Conservation (phyloP, 2,113 vertebrate species). For the Eclectus roratus region DNA sequence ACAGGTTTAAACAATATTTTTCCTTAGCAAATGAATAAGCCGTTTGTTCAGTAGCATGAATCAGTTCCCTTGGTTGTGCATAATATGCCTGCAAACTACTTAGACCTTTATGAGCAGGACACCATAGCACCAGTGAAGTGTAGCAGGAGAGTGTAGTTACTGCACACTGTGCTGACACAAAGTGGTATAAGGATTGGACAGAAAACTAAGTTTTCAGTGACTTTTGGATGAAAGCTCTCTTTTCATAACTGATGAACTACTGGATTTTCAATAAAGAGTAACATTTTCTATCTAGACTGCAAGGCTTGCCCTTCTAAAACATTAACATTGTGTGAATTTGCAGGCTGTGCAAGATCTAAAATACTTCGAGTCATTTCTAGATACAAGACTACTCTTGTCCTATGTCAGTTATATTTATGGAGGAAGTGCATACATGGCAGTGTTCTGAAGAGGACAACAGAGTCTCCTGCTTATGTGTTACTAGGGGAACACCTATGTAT, state of each 20-base stretch:
- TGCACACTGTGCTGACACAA: not conserved
- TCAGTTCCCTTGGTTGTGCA: not conserved
- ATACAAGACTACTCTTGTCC: not conserved
- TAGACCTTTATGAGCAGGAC: not conserved
- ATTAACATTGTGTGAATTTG: not conserved
- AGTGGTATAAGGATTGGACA: not conserved
- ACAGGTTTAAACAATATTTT: not conserved
- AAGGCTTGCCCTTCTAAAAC: not conserved
- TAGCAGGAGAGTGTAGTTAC: not conserved
- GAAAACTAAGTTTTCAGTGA: not conserved
- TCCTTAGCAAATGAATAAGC: not conserved
- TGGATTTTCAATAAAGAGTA: not conserved
- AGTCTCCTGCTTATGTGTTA: not conserved
- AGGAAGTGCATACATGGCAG: not conserved
- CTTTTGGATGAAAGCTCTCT: not conserved
- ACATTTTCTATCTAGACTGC: not conserved
- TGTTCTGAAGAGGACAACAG: not conserved
- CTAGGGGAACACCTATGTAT: not conserved
- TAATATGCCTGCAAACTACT: not conserved
- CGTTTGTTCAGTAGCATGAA: not conserved
- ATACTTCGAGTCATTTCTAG: not conserved
- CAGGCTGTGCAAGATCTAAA: not conserved
- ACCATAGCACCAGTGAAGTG: not conserved
- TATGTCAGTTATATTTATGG: not conserved
- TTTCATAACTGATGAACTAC: not conserved